Evolutionary conservation across 2,113 vertebrate species (phyloP), one percentile per base, ranked within the genome.

Genomic region (Cyprinodon tularosa): DNA sequence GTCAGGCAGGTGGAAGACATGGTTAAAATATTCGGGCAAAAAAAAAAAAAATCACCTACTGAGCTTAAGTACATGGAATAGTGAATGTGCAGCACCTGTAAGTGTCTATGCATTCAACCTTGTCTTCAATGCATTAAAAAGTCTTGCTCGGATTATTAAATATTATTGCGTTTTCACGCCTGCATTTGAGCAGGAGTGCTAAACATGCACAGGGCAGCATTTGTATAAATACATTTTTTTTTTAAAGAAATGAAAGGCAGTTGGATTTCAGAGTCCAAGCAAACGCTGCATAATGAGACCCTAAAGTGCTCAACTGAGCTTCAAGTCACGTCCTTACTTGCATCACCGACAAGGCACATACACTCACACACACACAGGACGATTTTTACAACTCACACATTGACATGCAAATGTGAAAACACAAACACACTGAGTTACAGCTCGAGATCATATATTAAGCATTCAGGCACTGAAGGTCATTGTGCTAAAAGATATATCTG

Each of bases 251-350:
- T 62, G 70, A 76, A 47, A 38, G 73, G 67, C 77, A 76, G 84
- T 68, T 63, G 83, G 47, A 10, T 69, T 45, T 68, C 78, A 84
- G 80, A 66, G 63, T 75, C 80, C 79, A 74, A 76, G 70, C 62
- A 80, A 81, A 87, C 76, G 64, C 69, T 66, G 74, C 69, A 86
- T 88, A 88, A 87, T 86, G 76, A 78, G 60, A 77, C 38, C 29
- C 40, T 71, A 74, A 84, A 89, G 78, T 88, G 80, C 67, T 80
- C 78, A 53, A 70, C 78, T 71, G 84, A 74, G 80, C 82, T 84
- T 88, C 80, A 66, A 67, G 82, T 90, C 90, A 91, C 74, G 74
- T 85, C 68, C 81, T 61, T 37, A 22, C 80, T 72, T 39, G 75
- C 13, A 3, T 80, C 72, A 14, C 40, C 3, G 48, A 60, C 62